phyloP scores from a whole-genome alignment of 2,113 vertebrate species.

The Speoplatyrhinus poulsoni region DNA sequence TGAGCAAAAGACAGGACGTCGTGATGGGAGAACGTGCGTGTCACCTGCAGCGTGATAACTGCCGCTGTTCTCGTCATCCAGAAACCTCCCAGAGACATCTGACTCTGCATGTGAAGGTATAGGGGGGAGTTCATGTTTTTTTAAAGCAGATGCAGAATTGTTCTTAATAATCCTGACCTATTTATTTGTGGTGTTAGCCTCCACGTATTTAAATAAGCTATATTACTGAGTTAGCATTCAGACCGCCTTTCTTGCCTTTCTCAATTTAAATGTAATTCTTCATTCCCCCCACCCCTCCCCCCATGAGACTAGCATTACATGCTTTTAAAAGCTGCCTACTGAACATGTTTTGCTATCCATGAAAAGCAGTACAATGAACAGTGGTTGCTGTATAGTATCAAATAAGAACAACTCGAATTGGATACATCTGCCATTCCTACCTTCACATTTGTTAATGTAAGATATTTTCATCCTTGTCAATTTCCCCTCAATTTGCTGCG shows the following conservation, averaged over 20 bases:
- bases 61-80: conserved; percentile 7
- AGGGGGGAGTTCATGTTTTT: not conserved
- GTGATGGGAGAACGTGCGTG: conserved; percentile 12
- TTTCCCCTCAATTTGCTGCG: conserved; percentile 12
- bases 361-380: not conserved
- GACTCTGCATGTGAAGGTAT: conserved; percentile 5
- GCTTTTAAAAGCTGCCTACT: too few species aligned
- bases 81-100: conserved; percentile 9
- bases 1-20: conserved; percentile 16
- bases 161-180: not conserved
- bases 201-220: not conserved
- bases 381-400: not conserved
- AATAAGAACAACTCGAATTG: not conserved
- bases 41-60: conserved; percentile 32
- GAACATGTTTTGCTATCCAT: too few species aligned
- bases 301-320: too few species aligned
- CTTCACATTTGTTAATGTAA: not conserved
- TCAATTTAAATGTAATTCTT: too few species aligned
- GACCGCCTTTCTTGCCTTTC: too few species aligned
- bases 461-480: not conserved
- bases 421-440: conserved; percentile 1
- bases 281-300: too few species aligned
- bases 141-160: not conserved
- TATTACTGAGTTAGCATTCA: not conserved
- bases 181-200: not conserved